Evolutionary conservation across 2,797 vertebrate species (phyloP).

Genomic region (Mionectes olivaceus): DNA sequence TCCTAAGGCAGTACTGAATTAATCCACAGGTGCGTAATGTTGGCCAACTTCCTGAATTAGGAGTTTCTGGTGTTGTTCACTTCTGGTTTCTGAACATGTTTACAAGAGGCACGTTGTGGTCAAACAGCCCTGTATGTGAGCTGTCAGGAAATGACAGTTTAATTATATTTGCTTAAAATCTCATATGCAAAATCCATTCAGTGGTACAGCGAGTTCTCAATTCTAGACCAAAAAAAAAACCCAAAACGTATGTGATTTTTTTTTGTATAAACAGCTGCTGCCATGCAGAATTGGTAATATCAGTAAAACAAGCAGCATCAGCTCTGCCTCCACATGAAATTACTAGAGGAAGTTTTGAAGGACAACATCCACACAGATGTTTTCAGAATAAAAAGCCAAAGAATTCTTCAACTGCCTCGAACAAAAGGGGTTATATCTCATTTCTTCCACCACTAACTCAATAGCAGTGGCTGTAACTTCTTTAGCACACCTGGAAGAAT

Average conservation of each 20-base stretch:
- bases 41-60: not conserved
- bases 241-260: not conserved
- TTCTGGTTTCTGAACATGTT: not conserved
- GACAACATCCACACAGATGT: constrained; percentile 20
- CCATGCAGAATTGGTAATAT: not conserved
- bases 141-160: not conserved
- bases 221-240: not conserved
- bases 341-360: constrained; percentile 23
- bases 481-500: not conserved
- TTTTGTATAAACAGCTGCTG: constrained; percentile 43
- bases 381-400: not conserved
- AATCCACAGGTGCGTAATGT: fast-evolving
- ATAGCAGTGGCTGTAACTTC: not conserved
- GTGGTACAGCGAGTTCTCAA: not conserved
- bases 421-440: not conserved
- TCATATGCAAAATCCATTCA: not conserved
- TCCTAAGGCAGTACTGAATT: not conserved
- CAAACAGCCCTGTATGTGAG: not conserved
- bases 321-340: not conserved
- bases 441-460: not conserved
- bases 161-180: constrained; percentile 26
- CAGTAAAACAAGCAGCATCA: not conserved
- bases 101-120: not conserved
- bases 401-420: not conserved
- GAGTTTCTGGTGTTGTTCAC: not conserved